A percentile compares a stretch with the other conserved stretches of the same genome.
Conservation (phyloP, 2,888 invertebrate species). For the Epirrita christyi region DNA sequence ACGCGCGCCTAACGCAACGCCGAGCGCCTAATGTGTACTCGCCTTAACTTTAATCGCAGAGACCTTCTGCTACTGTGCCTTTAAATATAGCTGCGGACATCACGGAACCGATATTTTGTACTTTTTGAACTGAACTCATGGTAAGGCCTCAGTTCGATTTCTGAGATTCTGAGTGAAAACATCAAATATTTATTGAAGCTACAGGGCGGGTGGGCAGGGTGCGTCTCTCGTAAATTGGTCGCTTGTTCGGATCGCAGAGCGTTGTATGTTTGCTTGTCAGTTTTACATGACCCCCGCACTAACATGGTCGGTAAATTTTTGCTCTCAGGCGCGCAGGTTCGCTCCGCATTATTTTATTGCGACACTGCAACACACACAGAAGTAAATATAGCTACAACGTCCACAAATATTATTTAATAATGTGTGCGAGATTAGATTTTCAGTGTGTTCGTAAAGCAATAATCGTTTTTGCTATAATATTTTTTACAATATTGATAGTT, state of each 20-base stretch:
- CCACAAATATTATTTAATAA: background rate
- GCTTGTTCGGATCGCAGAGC: constrained; percentile 13
- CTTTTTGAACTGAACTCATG: no score
- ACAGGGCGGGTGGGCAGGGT: constrained; percentile 6
- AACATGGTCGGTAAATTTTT: constrained; percentile 7
- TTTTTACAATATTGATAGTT: constrained; percentile 14
- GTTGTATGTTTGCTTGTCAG: constrained; percentile 18
- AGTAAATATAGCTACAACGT: constrained; percentile 1
- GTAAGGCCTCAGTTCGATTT: no score
- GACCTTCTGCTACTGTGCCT: no score
- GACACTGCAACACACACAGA: constrained; percentile 5
- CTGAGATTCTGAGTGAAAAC: no score
- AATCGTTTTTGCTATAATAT: constrained; percentile 14
- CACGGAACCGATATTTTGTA: no score
- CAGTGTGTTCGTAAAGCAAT: constrained; percentile 14
- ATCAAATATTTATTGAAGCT: background rate
- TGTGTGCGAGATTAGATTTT: constrained; percentile 13
- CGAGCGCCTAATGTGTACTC: no score
- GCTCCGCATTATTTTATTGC: constrained; percentile 16
- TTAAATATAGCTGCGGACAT: no score
- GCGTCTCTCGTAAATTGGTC: constrained; percentile 12
- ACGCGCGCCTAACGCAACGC: no score
- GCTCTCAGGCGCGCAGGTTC: constrained; percentile 9
- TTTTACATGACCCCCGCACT: constrained; percentile 18
- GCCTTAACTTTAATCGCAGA: no score